phyloP scores from a whole-genome alignment of 2,888 invertebrate genomes.

The Bombylius major region DNA sequence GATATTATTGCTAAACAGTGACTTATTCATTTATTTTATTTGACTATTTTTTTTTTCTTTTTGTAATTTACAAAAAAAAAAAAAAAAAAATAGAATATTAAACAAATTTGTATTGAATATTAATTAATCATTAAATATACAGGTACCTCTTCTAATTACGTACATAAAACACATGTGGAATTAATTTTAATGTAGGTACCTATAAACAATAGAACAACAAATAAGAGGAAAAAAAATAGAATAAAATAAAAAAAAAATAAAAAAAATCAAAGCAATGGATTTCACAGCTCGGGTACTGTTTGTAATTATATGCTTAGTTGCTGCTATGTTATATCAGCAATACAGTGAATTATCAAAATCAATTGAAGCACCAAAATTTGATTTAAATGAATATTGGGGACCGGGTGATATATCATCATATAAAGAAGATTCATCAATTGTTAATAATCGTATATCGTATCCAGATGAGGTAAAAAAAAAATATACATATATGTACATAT shows the following conservation, averaged over 20 bases:
- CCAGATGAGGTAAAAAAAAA: conserved; percentile 11
- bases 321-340: conserved; percentile 27
- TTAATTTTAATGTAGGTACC: too few relatives aligned
- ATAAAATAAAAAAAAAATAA: background rate
- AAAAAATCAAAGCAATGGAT: conserved; percentile 5
- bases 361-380: conserved; percentile 25
- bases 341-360: conserved; percentile 24
- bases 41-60: too few relatives aligned
- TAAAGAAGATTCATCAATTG: conserved; percentile 26
- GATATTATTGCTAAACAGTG: too few relatives aligned
- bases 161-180: too few relatives aligned
- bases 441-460: conserved; percentile 8
- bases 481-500: too few relatives aligned
- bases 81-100: too few relatives aligned
- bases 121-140: too few relatives aligned
- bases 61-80: too few relatives aligned
- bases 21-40: too few relatives aligned
- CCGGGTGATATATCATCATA: conserved; percentile 24
- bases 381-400: conserved; percentile 32
- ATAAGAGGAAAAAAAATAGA: background rate
- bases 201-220: too few relatives aligned
- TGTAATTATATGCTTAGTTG: conserved; percentile 19
- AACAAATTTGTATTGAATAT: too few relatives aligned
- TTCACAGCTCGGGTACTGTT: conserved; percentile 12
- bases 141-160: too few relatives aligned